Evolutionary conservation across 2,113 vertebrate species (phyloP), one percentile per base, ranked within the genome.

Genomic region (Prietella phreatophila): DNA sequence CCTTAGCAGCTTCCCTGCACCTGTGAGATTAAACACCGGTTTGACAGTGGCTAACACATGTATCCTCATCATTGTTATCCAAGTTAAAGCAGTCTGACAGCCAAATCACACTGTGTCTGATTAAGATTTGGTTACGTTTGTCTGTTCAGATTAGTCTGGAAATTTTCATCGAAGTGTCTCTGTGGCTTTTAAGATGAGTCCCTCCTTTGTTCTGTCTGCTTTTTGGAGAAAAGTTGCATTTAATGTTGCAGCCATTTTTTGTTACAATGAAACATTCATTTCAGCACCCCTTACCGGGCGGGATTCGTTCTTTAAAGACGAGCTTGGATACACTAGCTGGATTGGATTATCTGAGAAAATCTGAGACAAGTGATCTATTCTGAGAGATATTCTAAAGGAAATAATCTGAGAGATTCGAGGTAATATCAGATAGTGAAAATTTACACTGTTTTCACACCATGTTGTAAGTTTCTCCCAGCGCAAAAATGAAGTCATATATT

Each of bases 11-110:
- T 76, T 61, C 85, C 25, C 78, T 86, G 73, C 42, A 25, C 30
- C 63, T 82, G 67, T 53, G 20, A 81, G 82, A 87, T 75, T 36
- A 63, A 69, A 85, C 85, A 76, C 60, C 53, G 30, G 61, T 82
- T 84, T 85, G n/a, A 60, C 47, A 50, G 15, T 71, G 73, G 50
- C 50, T 71, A 83, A 42, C 3, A 39, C 60, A 58, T 69, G 75
- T 50, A 14, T 27, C 75, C 25, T 76, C 73, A 27, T 76, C 75
- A 50, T 25, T 17, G 75, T 50, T 78, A 27, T 78, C 1, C 22
- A 60, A 73, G 20, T 30, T 58, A 25, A 85, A 75, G 11, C 22
- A 60, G 71, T n/a, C 33, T 76, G 84, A 85, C 84, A 60, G 85
- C 58, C 73, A 60, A 6, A 79, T 47, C 71, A 30, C 63, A 69